Evolutionary conservation across 2,797 vertebrate species (phyloP).

Genomic region (Orientallactaga sibirica): DNA sequence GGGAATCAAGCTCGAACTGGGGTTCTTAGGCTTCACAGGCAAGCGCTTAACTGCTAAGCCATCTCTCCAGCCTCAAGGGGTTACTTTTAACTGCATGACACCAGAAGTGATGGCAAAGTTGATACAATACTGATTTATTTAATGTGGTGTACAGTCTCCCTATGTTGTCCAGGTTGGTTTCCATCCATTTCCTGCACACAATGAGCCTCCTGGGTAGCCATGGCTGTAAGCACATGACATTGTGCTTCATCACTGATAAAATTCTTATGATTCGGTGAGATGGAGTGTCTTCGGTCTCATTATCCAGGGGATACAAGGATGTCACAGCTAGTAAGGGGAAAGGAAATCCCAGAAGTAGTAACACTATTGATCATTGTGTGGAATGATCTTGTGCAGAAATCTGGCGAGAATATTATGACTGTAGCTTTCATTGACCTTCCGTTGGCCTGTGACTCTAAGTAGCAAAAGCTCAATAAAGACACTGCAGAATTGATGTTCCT

Average conservation of each 20-base stretch:
- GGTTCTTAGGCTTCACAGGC: too few species aligned
- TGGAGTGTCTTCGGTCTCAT: conserved; percentile 20
- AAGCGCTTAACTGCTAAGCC: too few species aligned
- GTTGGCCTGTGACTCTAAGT: conserved; percentile 51
- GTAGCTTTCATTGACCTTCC: conserved; percentile 55
- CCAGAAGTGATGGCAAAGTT: background rate
- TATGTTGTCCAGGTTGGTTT: background rate
- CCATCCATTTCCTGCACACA: background rate
- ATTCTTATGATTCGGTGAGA: conserved; percentile 57
- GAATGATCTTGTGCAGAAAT: conserved; percentile 65
- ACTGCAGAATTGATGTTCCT: conserved; percentile 51
- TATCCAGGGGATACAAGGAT: background rate
- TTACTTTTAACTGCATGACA: conserved; percentile 16
- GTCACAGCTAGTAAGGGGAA: conserved; percentile 40
- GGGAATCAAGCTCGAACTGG: too few species aligned
- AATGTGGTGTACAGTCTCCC: background rate
- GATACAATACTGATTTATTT: background rate
- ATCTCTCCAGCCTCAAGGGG: background rate
- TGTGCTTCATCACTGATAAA: background rate
- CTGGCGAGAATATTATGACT: conserved; percentile 45
- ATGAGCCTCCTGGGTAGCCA: background rate
- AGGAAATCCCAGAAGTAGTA: conserved; percentile 46
- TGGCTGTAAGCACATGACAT: background rate
- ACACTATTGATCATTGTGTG: conserved; percentile 12
- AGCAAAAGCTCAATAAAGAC: conserved; percentile 41